Conservation (phyloP, 2,113 vertebrate species). For the Gasterosteus nipponicus region DNA sequence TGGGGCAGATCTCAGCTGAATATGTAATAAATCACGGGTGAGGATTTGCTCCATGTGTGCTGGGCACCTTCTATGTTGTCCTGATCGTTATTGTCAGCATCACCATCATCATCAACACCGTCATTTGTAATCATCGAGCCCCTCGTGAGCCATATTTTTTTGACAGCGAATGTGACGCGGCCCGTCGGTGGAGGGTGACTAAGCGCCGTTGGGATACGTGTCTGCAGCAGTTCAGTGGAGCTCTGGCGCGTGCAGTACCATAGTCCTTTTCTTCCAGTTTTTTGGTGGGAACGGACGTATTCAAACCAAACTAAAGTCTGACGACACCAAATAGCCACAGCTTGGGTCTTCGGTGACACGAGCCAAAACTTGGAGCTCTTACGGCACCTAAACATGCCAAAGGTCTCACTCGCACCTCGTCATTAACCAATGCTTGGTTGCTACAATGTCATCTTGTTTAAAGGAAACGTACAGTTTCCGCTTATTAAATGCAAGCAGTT, state of each 20-base stretch:
- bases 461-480: neutral
- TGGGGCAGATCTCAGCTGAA: constrained; percentile 13
- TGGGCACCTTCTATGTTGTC: constrained; percentile 20
- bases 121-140: constrained; percentile 48
- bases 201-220: constrained; percentile 38
- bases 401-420: too few species aligned
- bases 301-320: neutral
- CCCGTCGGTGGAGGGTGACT: constrained; percentile 48
- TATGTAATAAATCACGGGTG: constrained; percentile 26
- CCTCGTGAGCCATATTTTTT: constrained; percentile 40
- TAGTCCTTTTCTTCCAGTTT: neutral
- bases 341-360: neutral
- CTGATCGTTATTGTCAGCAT: constrained; percentile 48
- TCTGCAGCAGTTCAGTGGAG: constrained; percentile 13
- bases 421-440: too few species aligned
- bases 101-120: constrained; percentile 49
- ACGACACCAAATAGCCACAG: neutral
- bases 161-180: constrained; percentile 31
- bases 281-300: neutral
- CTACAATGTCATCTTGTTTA: too few species aligned
- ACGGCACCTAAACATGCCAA: too few species aligned
- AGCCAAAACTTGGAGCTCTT: neutral
- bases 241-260: neutral
- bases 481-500: neutral
- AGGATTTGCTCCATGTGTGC: constrained; percentile 8